phyloP scores from a whole-genome alignment of 2,797 vertebrate species.

The Sciurus vulgaris region DNA sequence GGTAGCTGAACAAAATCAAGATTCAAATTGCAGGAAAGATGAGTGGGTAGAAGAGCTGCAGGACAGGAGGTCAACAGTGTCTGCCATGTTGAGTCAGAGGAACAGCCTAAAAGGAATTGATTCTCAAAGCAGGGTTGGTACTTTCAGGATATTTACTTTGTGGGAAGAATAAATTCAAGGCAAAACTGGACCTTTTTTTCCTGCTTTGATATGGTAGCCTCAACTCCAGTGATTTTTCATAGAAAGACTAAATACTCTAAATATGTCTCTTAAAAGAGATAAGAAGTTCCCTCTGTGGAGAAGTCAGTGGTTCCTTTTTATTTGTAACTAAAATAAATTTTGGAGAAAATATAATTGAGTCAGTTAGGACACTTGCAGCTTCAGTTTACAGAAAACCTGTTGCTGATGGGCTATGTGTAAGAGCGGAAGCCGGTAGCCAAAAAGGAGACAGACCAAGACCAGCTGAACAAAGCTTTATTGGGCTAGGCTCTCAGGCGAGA shows the following conservation, averaged over 20 bases:
- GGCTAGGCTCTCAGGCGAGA: too few relatives aligned
- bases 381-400: background rate
- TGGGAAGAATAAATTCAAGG: background rate
- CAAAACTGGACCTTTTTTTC: background rate
- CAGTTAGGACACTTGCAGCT: background rate
- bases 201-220: background rate
- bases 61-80: too few relatives aligned
- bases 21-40: background rate
- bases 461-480: too few relatives aligned
- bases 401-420: background rate
- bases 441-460: too few relatives aligned
- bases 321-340: constrained; percentile 36
- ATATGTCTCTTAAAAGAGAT: background rate
- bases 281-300: background rate
- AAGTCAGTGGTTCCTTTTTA: background rate
- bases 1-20: background rate
- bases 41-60: background rate
- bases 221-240: background rate
- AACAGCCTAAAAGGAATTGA: background rate
- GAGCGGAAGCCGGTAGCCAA: too few relatives aligned
- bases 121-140: background rate
- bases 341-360: background rate
- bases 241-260: constrained; percentile 41
- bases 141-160: background rate
- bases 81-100: background rate